Evolutionary conservation across 2,113 vertebrate genomes (phyloP).

Genomic region (Callopanchax toddi): DNA sequence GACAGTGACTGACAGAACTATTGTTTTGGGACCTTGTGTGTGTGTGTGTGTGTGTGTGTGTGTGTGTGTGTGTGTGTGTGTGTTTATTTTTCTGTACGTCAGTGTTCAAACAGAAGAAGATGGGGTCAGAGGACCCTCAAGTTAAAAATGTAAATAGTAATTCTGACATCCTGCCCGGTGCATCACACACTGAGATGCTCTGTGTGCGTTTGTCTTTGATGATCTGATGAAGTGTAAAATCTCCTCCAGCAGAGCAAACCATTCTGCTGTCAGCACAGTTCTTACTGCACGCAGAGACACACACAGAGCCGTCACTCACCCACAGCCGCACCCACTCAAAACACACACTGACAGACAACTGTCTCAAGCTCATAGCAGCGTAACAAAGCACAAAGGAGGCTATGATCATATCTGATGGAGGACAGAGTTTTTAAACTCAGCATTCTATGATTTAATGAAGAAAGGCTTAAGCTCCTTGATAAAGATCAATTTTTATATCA

Average conservation of each 20-base stretch:
- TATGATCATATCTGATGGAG: neutral
- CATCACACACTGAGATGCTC: neutral
- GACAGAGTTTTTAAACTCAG: neutral
- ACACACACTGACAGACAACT: slow-evolving; percentile 16
- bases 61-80: slow-evolving; percentile 35
- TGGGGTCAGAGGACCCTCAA: neutral
- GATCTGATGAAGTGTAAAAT: slow-evolving; percentile 58
- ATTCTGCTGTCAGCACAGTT: slow-evolving; percentile 62
- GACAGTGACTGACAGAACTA: slow-evolving; percentile 62
- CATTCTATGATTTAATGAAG: neutral
- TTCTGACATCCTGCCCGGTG: slow-evolving; percentile 28
- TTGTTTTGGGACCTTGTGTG: slow-evolving; percentile 55
- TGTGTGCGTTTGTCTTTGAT: too few species aligned
- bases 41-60: slow-evolving; percentile 36
- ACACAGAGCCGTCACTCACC: slow-evolving; percentile 61
- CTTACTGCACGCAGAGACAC: slow-evolving; percentile 51
- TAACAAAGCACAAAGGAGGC: neutral
- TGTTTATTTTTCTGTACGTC: neutral
- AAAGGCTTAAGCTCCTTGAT: too few species aligned
- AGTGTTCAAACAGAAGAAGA: neutral
- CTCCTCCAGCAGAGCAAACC: slow-evolving; percentile 55
- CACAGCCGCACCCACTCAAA: slow-evolving; percentile 41
- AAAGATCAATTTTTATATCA: too few species aligned
- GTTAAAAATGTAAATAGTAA: slow-evolving; percentile 13
- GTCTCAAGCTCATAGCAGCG: neutral